phyloP scores from a whole-genome alignment of 30 jellyfish, hydroid and myxozoan genomes.

The Hydra vulgaris region DNA sequence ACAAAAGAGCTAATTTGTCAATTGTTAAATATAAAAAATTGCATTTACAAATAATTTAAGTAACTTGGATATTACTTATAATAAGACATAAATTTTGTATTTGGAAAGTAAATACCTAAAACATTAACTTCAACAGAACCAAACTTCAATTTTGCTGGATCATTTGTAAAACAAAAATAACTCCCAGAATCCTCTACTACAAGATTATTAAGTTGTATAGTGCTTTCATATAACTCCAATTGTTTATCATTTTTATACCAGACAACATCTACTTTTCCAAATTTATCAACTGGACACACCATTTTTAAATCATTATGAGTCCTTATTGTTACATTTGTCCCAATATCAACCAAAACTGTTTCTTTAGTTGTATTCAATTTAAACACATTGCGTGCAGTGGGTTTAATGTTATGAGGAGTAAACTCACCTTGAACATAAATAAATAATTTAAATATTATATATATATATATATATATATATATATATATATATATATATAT shows the following conservation, averaged over 20 bases:
- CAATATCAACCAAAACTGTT: constrained; percentile 16
- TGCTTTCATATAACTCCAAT: constrained; percentile 27
- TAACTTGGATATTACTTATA: too few species aligned
- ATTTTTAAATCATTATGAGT: constrained; percentile 2
- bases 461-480: background rate
- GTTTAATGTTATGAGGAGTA: constrained; percentile 10
- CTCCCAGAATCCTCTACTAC: constrained; percentile 61
- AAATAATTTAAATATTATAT: background rate
- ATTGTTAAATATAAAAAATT: too few species aligned
- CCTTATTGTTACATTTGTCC: constrained; percentile 12
- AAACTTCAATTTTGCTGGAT: constrained; percentile 7
- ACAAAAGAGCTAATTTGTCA: too few species aligned
- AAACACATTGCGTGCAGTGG: background rate
- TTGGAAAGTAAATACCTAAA: constrained; percentile 24
- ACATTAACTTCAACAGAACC: constrained; percentile 13
- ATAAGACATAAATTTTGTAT: too few species aligned
- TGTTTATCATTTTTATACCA: constrained; percentile 53
- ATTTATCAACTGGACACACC: constrained; percentile 22
- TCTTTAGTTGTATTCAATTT: background rate
- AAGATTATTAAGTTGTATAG: constrained; percentile 21
- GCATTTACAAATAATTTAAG: too few species aligned
- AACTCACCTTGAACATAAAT: constrained; percentile 1
- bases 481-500: too few species aligned
- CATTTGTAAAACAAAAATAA: constrained; percentile 43
- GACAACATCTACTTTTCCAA: constrained; percentile 11